Base-by-base conservation (phyloP, 1,140 invertebrate genomes). In the Drosophila watanabei region DNA sequence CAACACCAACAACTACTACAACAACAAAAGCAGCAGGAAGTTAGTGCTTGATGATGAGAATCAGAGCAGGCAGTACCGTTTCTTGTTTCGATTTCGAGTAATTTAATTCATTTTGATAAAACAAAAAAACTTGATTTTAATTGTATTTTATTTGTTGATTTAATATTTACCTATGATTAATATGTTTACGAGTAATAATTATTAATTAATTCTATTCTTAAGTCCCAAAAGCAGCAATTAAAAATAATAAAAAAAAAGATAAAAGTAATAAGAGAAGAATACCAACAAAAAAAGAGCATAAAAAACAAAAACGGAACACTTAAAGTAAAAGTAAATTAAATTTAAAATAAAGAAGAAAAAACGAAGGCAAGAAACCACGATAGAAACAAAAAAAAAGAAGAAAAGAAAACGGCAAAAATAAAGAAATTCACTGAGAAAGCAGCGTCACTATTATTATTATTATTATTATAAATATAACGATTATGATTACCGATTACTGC, bases 91-190 rank as follows among this genome's bases (percentile, higher is more conserved):
- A 83, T 77, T 84, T 83, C 69, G 62, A 80, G 77, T 83, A 83
- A 85, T 84, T 89, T 89, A 78, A 91, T 46, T 63, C 30, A 72
- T 54, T 81, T 88, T 80, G 43, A 46, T 20, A 78, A 66, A 24
- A 68, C 7, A 72, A 71, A 72, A 71, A 72, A 73, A 72, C 69
- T 86, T 91, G 77, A 91, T 82, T 88, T 71, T 91, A 91, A 91
- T 48, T 80, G 77, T 91, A 87, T 87, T 90, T 77, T 86, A 86
- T 90, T 90, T 90, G 86, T 90, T 90, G 86, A 90, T 86, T 90
- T 88, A 88, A 89, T 71, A 82, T 86, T 56, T 86, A 86, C 37
- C 62, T 79, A 82, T 87, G 85, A 87, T 88, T 78, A 82, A 71
- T 87, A 91, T 79, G 77, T 90, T 61, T 89, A 89, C 78, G 76